Evolutionary conservation across 2,797 vertebrate genomes (phyloP), one percentile per base, ranked within the genome.

Genomic region (Oreochromis grahami): DNA sequence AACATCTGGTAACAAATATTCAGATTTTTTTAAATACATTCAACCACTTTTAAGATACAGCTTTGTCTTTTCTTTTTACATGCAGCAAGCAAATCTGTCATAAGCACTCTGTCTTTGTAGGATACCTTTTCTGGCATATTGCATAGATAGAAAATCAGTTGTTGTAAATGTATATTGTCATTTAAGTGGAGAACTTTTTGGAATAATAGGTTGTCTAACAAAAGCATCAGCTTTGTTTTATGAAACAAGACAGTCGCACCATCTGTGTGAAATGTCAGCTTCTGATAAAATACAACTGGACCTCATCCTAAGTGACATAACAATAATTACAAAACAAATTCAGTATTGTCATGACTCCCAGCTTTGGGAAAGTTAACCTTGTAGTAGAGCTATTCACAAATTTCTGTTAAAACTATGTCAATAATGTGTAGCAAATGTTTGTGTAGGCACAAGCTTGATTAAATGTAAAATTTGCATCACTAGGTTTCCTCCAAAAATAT

Each of bases 41-140:
- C 60, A 65, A 21, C 12, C 11, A 41, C 14, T 65, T 65, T 21
- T 8, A 13, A 65, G 60, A 21, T 63, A 36, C 0, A n/a, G 58
- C 17, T 63, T 63, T 2, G 32, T 58, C 17, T 34, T 34, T 60
- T 60, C 15, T n/a, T 34, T 36, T 36, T 7, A n/a, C 32, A 36
- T 0, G 17, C 58, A 63, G 56, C 0, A 0, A 60, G 34, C 56
- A 34, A 60, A 36, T 12, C 32, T 36, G 32, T 63, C 32, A 63
- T 8, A 36, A 13, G 32, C 17, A 7, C 58, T 63, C 32, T 36
- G 8, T n/a, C 34, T 60, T 63, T 63, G 32, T 17, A 63, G 58
- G 17, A 63, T 36, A 3, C 17, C 32, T 1, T 63, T 63, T 7
- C 32, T n/a, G 32, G 4, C 17, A 36, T 36, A 63, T 2, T 36